Evolutionary conservation across 2,113 vertebrate genomes (phyloP), one percentile per base, ranked within the genome.

Genomic region (Harpagus bidentatus): DNA sequence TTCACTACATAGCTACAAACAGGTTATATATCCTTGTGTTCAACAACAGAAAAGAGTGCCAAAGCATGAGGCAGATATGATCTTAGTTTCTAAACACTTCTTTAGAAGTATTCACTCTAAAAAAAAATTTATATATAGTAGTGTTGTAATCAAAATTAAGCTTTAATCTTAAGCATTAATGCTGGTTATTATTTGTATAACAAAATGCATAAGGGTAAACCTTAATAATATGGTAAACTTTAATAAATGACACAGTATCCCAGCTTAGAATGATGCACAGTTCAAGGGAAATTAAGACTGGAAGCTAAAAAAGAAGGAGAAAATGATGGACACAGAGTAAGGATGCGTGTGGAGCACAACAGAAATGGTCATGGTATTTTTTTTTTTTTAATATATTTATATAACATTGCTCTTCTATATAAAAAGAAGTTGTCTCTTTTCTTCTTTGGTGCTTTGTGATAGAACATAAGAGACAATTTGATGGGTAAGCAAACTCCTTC

Each of bases 301-400:
- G 18, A 63, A 77, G 20, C 8, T 69, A 38, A 63, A 85, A 69
- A 53, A 29, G 14, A 23, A 77, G 5, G 9, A 34, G 12, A 14
- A 69, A 56, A 38, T 4, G 14, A 47, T 52, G 34, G 25, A 45
- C 21, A 47, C 18, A 70, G 29, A 28, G 5, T 53, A 47, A 71
- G 18, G 4, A 7, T 0, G 3, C 12, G 4, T 23, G 29, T n/a
- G 26, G 9, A 71, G 7, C 10, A 71, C 10, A 53, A 36, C 3
- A 38, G 25, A 59, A 86, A 38, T 6, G 5, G 25, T 17, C 2
- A 22, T 21, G 0, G 34, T 23, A 31, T 16, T 79, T 76, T 25
- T 1, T 18, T 62, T 72, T 80, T 77, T 25, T 8, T 22, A 55
- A n/a, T 31, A 9, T 18, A 45, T 43, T 3, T 52, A 9, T 43